phyloP scores from a whole-genome alignment of 2,888 invertebrate genomes.

The Volucella zonaria region DNA sequence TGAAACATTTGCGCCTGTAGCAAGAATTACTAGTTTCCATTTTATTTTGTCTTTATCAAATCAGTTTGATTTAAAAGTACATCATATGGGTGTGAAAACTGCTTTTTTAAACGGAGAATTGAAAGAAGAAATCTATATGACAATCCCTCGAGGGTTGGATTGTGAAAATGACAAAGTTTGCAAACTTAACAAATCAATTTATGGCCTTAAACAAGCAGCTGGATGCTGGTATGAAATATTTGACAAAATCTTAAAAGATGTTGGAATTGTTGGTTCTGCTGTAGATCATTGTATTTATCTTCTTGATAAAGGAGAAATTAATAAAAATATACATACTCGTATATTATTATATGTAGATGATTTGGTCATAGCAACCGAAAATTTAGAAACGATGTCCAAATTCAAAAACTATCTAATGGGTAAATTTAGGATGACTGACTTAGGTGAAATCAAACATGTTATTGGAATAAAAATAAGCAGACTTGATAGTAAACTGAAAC shows the following conservation, averaged over 20 bases:
- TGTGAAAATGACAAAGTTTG: conserved; percentile 28
- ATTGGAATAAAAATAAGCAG: conserved; percentile 9
- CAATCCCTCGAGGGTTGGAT: conserved; percentile 32
- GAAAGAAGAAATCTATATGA: conserved; percentile 8
- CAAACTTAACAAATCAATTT: conserved; percentile 59
- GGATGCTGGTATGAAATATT: conserved; percentile 57
- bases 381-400: conserved; percentile 48
- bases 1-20: too few relatives aligned
- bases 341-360: conserved; percentile 75
- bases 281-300: conserved; percentile 69
- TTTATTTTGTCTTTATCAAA: too few relatives aligned
- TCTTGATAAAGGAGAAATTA: conserved; percentile 16
- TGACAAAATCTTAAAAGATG: conserved; percentile 39
- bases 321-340: conserved; percentile 68
- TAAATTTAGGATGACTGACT: conserved; percentile 36
- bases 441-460: conserved; percentile 19
- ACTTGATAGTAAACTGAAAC: too few relatives aligned
- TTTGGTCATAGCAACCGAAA: conserved; percentile 38
- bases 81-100: conserved; percentile 46
- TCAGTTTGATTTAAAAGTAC: too few relatives aligned
- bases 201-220: conserved; percentile 70
- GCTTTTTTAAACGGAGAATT: conserved; percentile 14
- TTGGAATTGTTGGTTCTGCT: conserved; percentile 51
- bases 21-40: too few relatives aligned
- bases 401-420: conserved; percentile 70